phyloP scores from a whole-genome alignment of 2,797 vertebrate species.

The Orestias chungarensis region DNA sequence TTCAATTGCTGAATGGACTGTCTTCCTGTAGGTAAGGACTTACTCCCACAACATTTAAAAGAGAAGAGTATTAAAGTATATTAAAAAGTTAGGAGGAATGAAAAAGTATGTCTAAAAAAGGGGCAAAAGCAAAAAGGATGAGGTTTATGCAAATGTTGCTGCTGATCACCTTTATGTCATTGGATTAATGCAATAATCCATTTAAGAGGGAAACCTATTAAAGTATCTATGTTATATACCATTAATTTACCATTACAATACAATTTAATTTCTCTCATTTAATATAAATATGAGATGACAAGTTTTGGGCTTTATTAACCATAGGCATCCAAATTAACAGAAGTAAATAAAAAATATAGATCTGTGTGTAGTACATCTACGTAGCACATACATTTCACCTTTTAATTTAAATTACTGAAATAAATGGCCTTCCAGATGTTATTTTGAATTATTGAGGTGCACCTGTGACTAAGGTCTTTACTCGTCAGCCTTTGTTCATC shows the following conservation, averaged over 20 bases:
- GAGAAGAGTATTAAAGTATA: not conserved
- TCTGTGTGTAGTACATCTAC: not conserved
- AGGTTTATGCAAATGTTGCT: not conserved
- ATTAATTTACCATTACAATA: not conserved
- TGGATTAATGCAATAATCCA: not conserved
- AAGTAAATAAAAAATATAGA: not conserved
- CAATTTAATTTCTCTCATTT: not conserved
- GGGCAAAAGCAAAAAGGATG: not conserved
- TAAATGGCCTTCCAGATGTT: not conserved
- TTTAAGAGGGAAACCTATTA: not conserved
- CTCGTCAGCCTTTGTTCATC: constrained; percentile 1
- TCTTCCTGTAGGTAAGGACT: not conserved
- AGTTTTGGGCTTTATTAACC: not conserved
- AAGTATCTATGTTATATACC: not conserved
- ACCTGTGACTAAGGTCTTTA: not conserved
- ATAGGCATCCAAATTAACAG: not conserved
- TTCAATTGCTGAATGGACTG: not conserved
- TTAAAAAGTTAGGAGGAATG: too few species aligned
- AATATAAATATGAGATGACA: not conserved
- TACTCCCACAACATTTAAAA: not conserved
- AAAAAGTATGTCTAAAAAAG: not conserved
- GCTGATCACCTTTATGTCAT: not conserved
- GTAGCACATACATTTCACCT: not conserved
- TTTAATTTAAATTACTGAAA: not conserved
- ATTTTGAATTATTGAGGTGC: not conserved